phyloP scores from a whole-genome alignment of 2,888 invertebrate species.

The Periphyllus acericola region DNA sequence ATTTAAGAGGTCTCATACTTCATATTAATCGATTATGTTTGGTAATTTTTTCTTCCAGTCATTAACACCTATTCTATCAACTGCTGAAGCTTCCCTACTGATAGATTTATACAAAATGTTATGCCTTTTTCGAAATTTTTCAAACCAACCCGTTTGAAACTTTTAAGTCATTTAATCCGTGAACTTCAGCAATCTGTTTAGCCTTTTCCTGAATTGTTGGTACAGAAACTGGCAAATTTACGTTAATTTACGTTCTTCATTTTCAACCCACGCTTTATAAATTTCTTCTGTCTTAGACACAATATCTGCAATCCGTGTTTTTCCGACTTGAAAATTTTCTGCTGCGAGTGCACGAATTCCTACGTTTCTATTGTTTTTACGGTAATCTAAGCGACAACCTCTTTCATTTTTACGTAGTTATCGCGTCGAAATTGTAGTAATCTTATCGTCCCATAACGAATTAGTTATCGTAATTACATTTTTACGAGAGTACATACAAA shows the following conservation, averaged over 20 bases:
- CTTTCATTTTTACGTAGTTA: too few species aligned
- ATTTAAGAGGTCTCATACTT: constrained; percentile 11
- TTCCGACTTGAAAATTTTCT: too few species aligned
- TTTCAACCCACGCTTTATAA: not conserved
- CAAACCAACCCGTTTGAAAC: too few species aligned
- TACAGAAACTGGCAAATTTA: too few species aligned
- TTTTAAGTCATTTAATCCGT: constrained; percentile 10
- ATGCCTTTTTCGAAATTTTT: constrained; percentile 47
- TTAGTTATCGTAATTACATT: too few species aligned
- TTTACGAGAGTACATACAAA: too few species aligned
- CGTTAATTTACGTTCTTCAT: not conserved
- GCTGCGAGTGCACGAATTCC: not conserved
- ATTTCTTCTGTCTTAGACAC: constrained; percentile 3
- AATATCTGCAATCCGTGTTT: constrained; percentile 8
- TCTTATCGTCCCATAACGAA: too few species aligned
- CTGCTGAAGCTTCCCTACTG: constrained; percentile 41
- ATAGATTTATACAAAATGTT: constrained; percentile 51
- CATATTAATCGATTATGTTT: not conserved
- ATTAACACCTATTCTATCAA: constrained; percentile 27
- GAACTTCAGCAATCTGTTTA: constrained; percentile 26
- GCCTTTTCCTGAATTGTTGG: constrained; percentile 4
- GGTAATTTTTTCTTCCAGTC: not conserved
- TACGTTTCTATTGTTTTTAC: not conserved
- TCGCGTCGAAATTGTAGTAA: too few species aligned
- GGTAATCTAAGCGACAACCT: not conserved